Conservation (phyloP, 2,888 invertebrate species). For the Luperina testacea region DNA sequence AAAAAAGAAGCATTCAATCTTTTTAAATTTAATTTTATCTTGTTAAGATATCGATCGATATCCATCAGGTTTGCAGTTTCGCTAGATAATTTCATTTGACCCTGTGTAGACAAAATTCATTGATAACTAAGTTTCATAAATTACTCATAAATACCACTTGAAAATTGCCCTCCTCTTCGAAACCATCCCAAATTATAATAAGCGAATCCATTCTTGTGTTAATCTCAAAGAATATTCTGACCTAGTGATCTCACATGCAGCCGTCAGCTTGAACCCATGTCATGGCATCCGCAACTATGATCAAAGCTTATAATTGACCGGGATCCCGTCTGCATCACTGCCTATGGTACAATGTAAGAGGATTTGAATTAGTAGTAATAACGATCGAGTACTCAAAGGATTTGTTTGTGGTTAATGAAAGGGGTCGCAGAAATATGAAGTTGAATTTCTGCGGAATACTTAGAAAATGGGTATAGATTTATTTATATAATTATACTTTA, state of each 20-base stretch:
- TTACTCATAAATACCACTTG: not conserved
- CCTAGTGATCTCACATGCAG: conserved; percentile 58
- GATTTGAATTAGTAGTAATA: conserved; percentile 66
- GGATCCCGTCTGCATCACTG: conserved; percentile 67
- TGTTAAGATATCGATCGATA: too few relatives aligned
- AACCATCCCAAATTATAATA: conserved; percentile 19
- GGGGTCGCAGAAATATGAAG: conserved; percentile 27
- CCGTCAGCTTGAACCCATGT: conserved; percentile 67
- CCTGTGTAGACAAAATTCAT: not conserved
- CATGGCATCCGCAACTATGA: conserved; percentile 68
- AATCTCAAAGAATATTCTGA: conserved; percentile 58
- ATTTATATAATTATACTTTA: too few relatives aligned
- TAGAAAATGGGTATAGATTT: not conserved
- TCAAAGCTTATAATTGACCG: conserved; percentile 75
- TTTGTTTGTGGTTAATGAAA: conserved; percentile 41
- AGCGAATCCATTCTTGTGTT: conserved; percentile 30
- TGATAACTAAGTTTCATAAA: not conserved
- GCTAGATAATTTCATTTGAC: too few relatives aligned
- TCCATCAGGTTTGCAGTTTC: not conserved
- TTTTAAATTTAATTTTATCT: too few relatives aligned
- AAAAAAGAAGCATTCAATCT: too few relatives aligned
- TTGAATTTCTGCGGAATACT: not conserved
- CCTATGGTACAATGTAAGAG: conserved; percentile 55
- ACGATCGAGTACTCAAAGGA: conserved; percentile 67
- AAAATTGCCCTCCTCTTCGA: not conserved